Conservation (phyloP, 2,888 invertebrate genomes). For the Tholera decimalis region DNA sequence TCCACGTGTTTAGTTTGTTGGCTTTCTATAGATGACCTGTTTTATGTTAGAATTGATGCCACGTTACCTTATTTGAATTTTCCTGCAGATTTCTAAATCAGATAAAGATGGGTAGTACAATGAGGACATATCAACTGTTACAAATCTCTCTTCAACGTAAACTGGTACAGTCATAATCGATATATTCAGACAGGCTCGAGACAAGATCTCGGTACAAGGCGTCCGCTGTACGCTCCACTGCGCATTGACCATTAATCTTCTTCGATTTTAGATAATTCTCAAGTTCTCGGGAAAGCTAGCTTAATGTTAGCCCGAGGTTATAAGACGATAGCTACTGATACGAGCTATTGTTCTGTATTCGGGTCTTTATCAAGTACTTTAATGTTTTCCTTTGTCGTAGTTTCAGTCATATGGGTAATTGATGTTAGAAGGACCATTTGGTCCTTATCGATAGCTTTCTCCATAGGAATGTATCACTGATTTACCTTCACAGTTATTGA, state of each 20-base stretch:
- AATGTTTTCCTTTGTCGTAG: constrained; percentile 49
- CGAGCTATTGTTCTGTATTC: constrained; percentile 60
- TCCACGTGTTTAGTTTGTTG: constrained; percentile 11
- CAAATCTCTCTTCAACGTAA: constrained; percentile 59
- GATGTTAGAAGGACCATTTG: constrained; percentile 44
- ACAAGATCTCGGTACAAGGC: constrained; percentile 69
- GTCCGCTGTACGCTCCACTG: constrained; percentile 65
- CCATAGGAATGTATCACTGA: constrained; percentile 29
- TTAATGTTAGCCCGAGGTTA: constrained; percentile 67
- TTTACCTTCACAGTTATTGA: constrained; percentile 21
- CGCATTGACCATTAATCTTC: constrained; percentile 76
- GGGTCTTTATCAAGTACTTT: constrained; percentile 37
- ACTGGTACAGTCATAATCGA: constrained; percentile 69
- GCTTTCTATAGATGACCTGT: constrained; percentile 16
- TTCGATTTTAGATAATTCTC: constrained; percentile 79
- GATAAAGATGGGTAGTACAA: constrained; percentile 61
- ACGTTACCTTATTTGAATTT: constrained; percentile 59
- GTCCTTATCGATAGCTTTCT: constrained; percentile 47
- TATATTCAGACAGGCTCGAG: constrained; percentile 68
- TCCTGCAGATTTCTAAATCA: constrained; percentile 48
- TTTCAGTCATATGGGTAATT: constrained; percentile 39
- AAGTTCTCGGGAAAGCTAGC: constrained; percentile 73
- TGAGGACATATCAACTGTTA: constrained; percentile 60
- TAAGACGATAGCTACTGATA: constrained; percentile 64
- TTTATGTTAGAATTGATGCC: constrained; percentile 18